Conservation (phyloP, 2,797 vertebrate genomes). For the Strix occidentalis region DNA sequence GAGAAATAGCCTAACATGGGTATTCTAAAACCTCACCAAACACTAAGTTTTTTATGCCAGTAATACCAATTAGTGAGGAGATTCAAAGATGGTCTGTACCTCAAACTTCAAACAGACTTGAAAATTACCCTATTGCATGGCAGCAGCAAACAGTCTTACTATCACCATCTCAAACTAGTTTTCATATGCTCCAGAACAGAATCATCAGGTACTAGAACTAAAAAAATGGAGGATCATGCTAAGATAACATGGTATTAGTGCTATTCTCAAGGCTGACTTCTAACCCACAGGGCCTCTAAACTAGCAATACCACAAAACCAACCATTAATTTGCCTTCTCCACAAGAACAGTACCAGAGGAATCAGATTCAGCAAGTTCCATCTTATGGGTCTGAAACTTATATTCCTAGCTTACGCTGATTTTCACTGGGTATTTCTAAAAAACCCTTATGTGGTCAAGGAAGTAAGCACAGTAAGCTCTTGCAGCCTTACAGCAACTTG, state of each 20-base stretch:
- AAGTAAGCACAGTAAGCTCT: background rate
- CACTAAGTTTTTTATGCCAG: background rate
- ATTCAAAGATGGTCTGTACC: background rate
- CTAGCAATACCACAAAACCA: conserved; percentile 51
- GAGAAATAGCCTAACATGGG: background rate
- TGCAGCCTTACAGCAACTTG: background rate
- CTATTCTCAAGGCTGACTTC: conserved; percentile 10
- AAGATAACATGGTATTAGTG: background rate
- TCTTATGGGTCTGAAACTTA: background rate
- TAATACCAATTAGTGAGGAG: background rate
- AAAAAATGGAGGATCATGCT: background rate
- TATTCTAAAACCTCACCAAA: background rate
- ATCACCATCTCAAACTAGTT: background rate
- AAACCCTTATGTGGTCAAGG: background rate
- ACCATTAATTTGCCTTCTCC: conserved; percentile 39
- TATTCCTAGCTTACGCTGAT: background rate
- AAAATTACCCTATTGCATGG: background rate
- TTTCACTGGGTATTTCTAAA: background rate
- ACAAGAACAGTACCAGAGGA: background rate
- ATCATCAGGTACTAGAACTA: background rate
- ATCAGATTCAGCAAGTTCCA: conserved; percentile 27
- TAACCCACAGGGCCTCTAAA: conserved; percentile 32
- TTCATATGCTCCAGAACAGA: background rate
- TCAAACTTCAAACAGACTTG: background rate
- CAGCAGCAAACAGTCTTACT: background rate